These are phyloP conservation scores for Erinaceus europaeus DNA, from an alignment of 2,113 vertebrate species.

Conservation along the genomic window DNA sequence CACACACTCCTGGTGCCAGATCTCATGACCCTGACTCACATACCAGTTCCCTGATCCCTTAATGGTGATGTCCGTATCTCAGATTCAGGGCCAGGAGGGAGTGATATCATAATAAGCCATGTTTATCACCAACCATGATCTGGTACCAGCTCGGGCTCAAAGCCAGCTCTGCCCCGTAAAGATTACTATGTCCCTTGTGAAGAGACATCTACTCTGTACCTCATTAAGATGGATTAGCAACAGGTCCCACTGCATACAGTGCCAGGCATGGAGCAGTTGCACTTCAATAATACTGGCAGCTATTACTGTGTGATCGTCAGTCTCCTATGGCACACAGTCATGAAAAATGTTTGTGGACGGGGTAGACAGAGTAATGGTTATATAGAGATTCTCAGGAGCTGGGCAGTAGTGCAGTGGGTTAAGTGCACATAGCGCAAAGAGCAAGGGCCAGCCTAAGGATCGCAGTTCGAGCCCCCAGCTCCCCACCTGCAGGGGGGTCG, in stretches of 20 bases:
- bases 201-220: not conserved
- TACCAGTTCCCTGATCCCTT: not conserved
- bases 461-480: too few relatives aligned
- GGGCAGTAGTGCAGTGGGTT: too few relatives aligned
- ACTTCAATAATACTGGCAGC: fast-evolving
- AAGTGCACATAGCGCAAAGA: too few relatives aligned
- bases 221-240: not conserved
- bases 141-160: too few relatives aligned
- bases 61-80: not conserved
- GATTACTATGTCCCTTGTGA: not conserved
- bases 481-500: too few relatives aligned
- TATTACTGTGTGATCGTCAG: fast-evolving
- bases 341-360: not conserved
- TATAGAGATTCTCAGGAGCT: too few relatives aligned
- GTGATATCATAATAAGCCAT: not conserved
- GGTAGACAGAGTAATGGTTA: too few relatives aligned
- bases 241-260: not conserved
- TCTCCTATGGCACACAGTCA: not conserved
- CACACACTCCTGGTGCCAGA: not conserved
- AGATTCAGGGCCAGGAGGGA: not conserved
- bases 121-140: too few relatives aligned
- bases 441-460: too few relatives aligned
- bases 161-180: too few relatives aligned
- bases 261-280: too few relatives aligned
- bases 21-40: fast-evolving